Evolutionary conservation across 2,797 vertebrate species (phyloP), one percentile per base, ranked within the genome.

Genomic region (Alectoris magna): DNA sequence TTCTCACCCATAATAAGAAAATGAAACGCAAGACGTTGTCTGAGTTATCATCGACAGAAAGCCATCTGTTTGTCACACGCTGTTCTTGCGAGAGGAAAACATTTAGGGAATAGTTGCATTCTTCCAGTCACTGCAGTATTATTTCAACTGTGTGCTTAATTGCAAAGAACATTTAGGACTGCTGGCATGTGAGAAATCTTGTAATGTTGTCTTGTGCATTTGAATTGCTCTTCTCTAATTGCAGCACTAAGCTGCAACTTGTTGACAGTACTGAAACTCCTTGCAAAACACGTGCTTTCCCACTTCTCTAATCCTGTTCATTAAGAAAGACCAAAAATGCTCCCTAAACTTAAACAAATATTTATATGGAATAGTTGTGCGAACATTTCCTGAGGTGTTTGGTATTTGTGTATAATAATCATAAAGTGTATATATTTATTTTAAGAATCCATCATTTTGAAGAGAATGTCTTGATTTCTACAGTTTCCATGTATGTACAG

Each of bases 401-500:
- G 27, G 68, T 72, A 64, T 74, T 70, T 29, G 70, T 29, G 3
- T 56, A 85, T 69, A 80, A 34, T 49, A 59, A 59, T 34, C 75
- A 75, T 41, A 39, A 88, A 80, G 49, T 82, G 75, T 64, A 67
- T 76, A 11, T 72, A n/a, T 55, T 84, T 26, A 74, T 71, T 87
- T 93, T 82, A 26, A 78, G 68, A 81, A 36, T 64, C 58, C 55
- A 36, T 94, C 11, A 53, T 94, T 91, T 86, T 88, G 53, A 90
- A 85, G 74, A 77, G 24, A 90, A 60, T 7, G 12, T 91, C 74
- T 88, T 90, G 51, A 87, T 95, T 94, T 96, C 81, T 93, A 11
- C 87, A 66, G 85, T 92, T 82, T 95, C 69, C 39, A 4, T 81
- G 41, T 94, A 64, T 31, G 97, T 94, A 60, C 27, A 97, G 48